Conservation (phyloP, 2,888 invertebrate genomes). For the Drosophila mayaguana region DNA sequence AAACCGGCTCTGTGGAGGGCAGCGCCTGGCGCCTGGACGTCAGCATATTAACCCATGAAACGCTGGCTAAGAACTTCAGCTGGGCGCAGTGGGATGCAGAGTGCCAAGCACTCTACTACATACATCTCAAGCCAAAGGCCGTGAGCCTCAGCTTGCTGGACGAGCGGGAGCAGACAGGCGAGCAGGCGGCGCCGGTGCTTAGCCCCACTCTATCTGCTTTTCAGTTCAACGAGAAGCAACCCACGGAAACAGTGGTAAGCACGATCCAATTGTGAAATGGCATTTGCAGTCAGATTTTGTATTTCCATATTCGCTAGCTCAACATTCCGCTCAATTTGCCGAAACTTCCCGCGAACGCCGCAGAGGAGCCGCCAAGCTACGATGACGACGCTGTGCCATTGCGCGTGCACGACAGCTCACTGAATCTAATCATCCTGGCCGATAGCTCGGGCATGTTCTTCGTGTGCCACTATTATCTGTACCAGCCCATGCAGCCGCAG, state of each 20-base stretch:
- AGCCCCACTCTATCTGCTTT: conserved; percentile 92
- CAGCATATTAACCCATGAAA: conserved; percentile 86
- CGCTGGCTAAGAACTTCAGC: conserved; percentile 89
- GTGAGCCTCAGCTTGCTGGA: conserved; percentile 88
- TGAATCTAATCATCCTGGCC: conserved; percentile 92
- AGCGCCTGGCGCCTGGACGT: conserved; percentile 87
- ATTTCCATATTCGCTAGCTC: conserved; percentile 86
- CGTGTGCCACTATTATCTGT: conserved; percentile 93
- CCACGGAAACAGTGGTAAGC: conserved; percentile 94
- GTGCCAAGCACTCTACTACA: conserved; percentile 91
- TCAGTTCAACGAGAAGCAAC: conserved; percentile 94
- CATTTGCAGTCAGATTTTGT: background rate
- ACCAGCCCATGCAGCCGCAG: conserved; percentile 88
- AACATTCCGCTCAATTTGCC: conserved; percentile 94
- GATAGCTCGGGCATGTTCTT: conserved; percentile 91
- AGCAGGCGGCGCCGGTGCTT: conserved; percentile 84
- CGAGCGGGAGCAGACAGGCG: conserved; percentile 88
- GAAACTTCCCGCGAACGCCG: conserved; percentile 87
- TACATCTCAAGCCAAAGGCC: conserved; percentile 90
- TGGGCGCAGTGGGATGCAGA: conserved; percentile 95
- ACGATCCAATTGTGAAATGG: too few species aligned
- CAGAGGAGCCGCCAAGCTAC: conserved; percentile 87
- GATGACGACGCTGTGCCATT: conserved; percentile 93
- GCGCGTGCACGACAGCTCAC: conserved; percentile 92
- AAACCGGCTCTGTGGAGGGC: conserved; percentile 54